Conservation (phyloP, 2,888 invertebrate genomes). For the Noctua fimbriata region DNA sequence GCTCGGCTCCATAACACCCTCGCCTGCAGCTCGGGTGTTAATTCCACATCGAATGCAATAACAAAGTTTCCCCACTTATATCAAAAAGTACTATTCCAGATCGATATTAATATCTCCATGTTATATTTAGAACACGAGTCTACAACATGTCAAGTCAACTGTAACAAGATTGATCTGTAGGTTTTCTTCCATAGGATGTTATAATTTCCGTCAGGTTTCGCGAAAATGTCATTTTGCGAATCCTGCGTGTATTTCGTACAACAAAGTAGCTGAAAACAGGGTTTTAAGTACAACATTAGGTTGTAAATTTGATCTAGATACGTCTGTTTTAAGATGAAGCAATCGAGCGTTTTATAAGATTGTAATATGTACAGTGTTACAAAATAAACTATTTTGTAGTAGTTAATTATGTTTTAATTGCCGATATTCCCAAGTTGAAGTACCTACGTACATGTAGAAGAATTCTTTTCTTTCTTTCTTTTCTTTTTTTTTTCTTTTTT, state of each 20-base stretch:
- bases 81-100: not conserved
- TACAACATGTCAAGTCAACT: conserved; percentile 36
- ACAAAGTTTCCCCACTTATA: too few relatives aligned
- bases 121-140: conserved; percentile 28
- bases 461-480: too few relatives aligned
- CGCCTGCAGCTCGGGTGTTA: too few relatives aligned
- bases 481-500: too few relatives aligned
- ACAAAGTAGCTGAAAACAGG: conserved; percentile 36
- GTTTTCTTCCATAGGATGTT: conserved; percentile 39
- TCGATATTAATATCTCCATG: conserved; percentile 59
- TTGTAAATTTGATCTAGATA: conserved; percentile 38
- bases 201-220: conserved; percentile 51
- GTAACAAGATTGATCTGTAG: conserved; percentile 53
- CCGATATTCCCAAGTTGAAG: too few relatives aligned
- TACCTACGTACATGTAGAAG: too few relatives aligned
- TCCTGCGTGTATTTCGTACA: conserved; percentile 39
- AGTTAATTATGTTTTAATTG: not conserved
- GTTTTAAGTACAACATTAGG: conserved; percentile 40
- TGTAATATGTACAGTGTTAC: conserved; percentile 7
- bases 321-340: conserved; percentile 11
- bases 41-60: too few relatives aligned
- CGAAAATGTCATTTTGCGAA: conserved; percentile 38
- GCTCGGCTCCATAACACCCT: too few relatives aligned
- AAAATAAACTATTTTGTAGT: conserved; percentile 4
- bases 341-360: conserved; percentile 20